Evolutionary conservation across 2,888 invertebrate genomes (phyloP).

Genomic region (Falcaria lacertinaria): DNA sequence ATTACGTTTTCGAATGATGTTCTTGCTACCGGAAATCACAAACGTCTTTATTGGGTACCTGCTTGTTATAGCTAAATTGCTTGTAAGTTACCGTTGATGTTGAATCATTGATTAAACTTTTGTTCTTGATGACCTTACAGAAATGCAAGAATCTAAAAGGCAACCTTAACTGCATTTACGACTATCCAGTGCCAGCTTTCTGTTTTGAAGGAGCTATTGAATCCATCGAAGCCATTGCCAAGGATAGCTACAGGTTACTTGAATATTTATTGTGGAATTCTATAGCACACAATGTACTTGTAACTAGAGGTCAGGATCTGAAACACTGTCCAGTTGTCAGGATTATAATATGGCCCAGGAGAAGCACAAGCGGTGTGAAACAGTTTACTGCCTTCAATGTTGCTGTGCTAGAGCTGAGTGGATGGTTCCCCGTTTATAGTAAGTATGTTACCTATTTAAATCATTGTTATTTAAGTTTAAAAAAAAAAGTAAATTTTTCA

Average conservation of each 20-base stretch:
- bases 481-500: not conserved
- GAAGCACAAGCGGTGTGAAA: constrained; percentile 77
- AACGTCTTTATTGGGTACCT: too few relatives aligned
- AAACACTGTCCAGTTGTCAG: constrained; percentile 53
- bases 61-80: too few relatives aligned
- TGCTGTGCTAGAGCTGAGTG: constrained; percentile 88
- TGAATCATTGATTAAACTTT: too few relatives aligned
- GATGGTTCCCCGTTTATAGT: constrained; percentile 86
- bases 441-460: constrained; percentile 27
- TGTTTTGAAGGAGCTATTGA: constrained; percentile 79
- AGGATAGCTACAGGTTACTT: constrained; percentile 70
- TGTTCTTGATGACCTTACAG: constrained; percentile 55
- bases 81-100: too few relatives aligned
- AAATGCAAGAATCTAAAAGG: constrained; percentile 74
- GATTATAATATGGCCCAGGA: constrained; percentile 84
- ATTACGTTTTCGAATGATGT: too few relatives aligned
- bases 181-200: constrained; percentile 84
- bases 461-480: not conserved
- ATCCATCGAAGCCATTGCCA: constrained; percentile 34
- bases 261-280: constrained; percentile 79
- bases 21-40: too few relatives aligned
- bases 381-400: constrained; percentile 80
- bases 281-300: constrained; percentile 87
- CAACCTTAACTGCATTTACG: constrained; percentile 67
- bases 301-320: constrained; percentile 77